Evolutionary conservation across 2,113 vertebrate genomes (phyloP).

Genomic region (Perccottus glenii): DNA sequence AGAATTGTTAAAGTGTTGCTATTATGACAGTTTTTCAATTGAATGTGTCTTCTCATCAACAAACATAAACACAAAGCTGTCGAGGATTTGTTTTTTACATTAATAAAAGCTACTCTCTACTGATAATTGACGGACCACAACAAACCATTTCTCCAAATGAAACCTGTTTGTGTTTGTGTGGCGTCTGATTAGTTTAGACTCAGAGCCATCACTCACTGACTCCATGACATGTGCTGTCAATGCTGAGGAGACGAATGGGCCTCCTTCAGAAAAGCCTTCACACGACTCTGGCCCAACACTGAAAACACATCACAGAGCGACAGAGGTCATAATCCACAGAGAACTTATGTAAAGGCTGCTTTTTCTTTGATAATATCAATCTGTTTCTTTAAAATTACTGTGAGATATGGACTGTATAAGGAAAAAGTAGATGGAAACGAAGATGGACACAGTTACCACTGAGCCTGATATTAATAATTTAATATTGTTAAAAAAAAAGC

Average conservation of each 20-base stretch:
- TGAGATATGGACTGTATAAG: no score
- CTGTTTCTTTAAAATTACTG: not conserved
- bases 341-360: not conserved
- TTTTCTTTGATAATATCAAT: no score
- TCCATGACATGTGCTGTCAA: not conserved
- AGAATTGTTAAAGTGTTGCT: no score
- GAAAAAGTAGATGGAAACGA: no score
- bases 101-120: not conserved
- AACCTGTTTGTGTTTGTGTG: not conserved
- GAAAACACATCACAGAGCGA: not conserved
- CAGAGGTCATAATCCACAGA: not conserved
- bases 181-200: conserved; percentile 5
- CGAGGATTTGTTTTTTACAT: not conserved
- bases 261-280: not conserved
- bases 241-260: not conserved
- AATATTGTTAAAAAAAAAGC: no score
- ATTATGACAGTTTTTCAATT: not conserved
- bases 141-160: not conserved
- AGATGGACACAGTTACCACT: no score
- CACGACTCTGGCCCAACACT: not conserved
- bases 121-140: not conserved
- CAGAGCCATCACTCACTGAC: not conserved
- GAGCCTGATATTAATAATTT: no score
- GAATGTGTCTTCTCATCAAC: not conserved
- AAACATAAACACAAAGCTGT: not conserved